phyloP scores from a whole-genome alignment of 2,888 invertebrate genomes.

The Rhagonycha lutea region DNA sequence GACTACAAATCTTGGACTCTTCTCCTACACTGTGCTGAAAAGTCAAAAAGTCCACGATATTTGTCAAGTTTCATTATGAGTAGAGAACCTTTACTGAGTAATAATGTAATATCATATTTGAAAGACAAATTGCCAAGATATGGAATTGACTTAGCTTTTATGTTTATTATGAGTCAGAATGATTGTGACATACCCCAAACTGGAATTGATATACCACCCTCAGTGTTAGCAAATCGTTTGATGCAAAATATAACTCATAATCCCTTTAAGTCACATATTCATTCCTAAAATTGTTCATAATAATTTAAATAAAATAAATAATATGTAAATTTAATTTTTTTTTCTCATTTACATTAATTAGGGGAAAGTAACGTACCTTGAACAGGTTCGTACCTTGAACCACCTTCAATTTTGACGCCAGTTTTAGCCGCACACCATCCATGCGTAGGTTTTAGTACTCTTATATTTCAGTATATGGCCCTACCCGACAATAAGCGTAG shows the following conservation, averaged over 20 bases:
- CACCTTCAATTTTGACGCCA: too few relatives aligned
- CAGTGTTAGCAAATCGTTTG: constrained; percentile 43
- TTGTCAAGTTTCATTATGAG: constrained; percentile 83
- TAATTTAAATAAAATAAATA: background rate
- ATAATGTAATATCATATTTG: constrained; percentile 76
- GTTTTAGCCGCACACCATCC: too few relatives aligned
- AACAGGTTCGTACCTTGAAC: too few relatives aligned
- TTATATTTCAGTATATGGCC: too few relatives aligned
- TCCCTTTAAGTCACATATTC: constrained; percentile 47
- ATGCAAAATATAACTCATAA: constrained; percentile 49
- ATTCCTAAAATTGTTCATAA: background rate
- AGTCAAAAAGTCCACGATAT: constrained; percentile 76
- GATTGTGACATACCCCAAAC: constrained; percentile 61
- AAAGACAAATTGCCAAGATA: constrained; percentile 78
- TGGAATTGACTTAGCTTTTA: constrained; percentile 82
- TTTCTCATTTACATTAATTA: too few relatives aligned
- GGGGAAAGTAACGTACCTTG: too few relatives aligned
- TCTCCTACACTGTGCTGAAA: constrained; percentile 85
- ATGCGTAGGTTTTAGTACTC: too few relatives aligned
- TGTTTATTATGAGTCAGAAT: constrained; percentile 80
- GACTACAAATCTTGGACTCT: constrained; percentile 84
- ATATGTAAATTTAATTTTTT: too few relatives aligned
- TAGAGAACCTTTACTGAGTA: constrained; percentile 61
- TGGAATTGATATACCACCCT: constrained; percentile 44
- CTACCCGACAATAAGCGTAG: too few relatives aligned